Evolutionary conservation across 2,113 vertebrate genomes (phyloP).

Genomic region (Macquaria ambigua): DNA sequence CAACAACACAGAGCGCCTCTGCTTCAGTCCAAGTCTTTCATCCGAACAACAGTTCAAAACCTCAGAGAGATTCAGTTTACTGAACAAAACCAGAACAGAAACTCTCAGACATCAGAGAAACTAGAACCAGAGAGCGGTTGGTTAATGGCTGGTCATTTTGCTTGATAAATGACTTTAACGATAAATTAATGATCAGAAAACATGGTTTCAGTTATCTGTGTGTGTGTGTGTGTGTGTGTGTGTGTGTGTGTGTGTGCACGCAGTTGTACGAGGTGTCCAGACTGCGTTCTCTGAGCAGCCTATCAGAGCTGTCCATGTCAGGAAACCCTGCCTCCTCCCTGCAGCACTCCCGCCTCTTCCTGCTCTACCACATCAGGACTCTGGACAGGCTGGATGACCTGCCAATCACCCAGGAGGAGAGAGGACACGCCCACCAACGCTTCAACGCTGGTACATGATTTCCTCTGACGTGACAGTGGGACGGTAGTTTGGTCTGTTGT

Average conservation of each 20-base stretch:
- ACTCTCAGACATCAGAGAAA: background rate
- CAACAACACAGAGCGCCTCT: no score
- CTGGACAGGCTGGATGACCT: constrained; percentile 87
- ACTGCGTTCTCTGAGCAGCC: constrained; percentile 88
- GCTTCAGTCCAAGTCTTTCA: no score
- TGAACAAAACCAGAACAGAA: no score
- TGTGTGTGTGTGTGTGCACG: background rate
- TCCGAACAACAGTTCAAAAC: no score
- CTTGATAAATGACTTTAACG: background rate
- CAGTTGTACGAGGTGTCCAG: constrained; percentile 89
- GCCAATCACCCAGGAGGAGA: constrained; percentile 83
- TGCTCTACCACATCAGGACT: constrained; percentile 88
- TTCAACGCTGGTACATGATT: background rate
- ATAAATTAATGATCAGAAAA: background rate
- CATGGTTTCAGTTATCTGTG: background rate
- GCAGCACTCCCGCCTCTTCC: constrained; percentile 87
- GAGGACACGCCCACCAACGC: constrained; percentile 83
- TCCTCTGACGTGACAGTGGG: background rate
- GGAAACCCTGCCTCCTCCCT: constrained; percentile 87
- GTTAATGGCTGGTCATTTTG: background rate
- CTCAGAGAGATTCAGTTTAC: no score
- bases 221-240: background rate
- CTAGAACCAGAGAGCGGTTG: background rate
- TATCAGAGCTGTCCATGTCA: constrained; percentile 85
- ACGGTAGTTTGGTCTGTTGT: background rate